Evolutionary conservation across 1,140 invertebrate genomes (phyloP).

Genomic region (Macrotrachela quadricornifera): DNA sequence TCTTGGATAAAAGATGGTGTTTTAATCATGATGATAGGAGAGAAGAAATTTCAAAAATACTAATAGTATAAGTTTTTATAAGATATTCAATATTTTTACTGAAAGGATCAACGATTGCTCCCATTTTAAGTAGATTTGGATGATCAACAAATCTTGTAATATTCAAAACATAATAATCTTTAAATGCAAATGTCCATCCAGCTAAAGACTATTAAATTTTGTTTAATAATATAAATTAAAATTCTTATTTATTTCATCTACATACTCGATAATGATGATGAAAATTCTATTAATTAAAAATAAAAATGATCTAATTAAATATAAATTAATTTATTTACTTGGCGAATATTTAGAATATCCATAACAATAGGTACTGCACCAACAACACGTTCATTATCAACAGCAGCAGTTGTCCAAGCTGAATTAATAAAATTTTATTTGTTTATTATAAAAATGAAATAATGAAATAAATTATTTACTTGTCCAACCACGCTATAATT

Average conservation of each 20-base stretch:
- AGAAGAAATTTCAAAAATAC: no score
- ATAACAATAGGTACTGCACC: constrained; percentile 21
- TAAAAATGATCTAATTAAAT: not conserved
- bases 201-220: not conserved
- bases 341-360: constrained; percentile 20
- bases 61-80: no score
- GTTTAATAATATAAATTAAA: not conserved
- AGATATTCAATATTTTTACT: not conserved
- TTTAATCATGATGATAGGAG: no score
- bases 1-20: not conserved
- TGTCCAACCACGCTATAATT: constrained; percentile 1
- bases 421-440: no score
- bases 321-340: constrained; percentile 10
- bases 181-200: constrained; percentile 9
- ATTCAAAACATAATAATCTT: constrained; percentile 8
- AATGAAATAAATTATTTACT: not conserved
- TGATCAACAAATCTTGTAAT: constrained; percentile 2
- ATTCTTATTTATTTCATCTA: no score
- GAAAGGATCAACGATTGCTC: constrained; percentile 7
- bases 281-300: constrained; percentile 13
- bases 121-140: constrained; percentile 1
- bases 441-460: no score
- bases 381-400: constrained; percentile 13
- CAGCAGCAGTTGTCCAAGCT: constrained; percentile 8
- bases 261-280: constrained; percentile 17